These are phyloP conservation scores for Ictalurus furcatus DNA, from an alignment of 2,113 vertebrate species.

Conservation along the genomic window DNA sequence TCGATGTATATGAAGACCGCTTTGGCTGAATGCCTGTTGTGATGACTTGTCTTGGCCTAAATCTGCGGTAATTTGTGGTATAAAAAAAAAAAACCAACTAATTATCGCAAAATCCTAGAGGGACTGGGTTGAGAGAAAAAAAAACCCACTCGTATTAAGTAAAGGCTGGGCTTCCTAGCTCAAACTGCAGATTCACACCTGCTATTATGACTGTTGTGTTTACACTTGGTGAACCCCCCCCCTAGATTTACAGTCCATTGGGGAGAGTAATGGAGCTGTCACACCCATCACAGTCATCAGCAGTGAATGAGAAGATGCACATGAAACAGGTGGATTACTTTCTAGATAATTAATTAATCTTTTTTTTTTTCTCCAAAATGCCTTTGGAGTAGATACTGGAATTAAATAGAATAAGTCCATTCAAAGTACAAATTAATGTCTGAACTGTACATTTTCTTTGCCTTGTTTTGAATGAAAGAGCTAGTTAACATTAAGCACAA, in stretches of 20 bases:
- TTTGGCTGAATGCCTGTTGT: no score
- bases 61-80: no score
- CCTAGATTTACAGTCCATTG: not conserved
- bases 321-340: not conserved
- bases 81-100: no score
- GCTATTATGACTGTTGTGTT: not conserved
- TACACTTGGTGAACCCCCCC: not conserved
- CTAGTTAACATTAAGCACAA: not conserved
- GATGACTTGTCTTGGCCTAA: no score
- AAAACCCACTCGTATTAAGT: not conserved
- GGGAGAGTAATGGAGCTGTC: constrained; percentile 16
- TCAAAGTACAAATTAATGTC: not conserved
- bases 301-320: not conserved
- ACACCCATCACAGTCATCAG: constrained; percentile 1
- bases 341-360: not conserved
- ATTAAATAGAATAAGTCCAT: not conserved
- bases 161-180: not conserved
- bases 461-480: not conserved
- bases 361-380: not conserved
- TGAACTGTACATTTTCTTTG: not conserved
- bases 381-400: not conserved
- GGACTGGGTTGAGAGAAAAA: not conserved
- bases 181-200: not conserved
- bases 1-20: no score
- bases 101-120: no score